Percentiles rank a stretch among this genome's conserved stretches.
phyloP scores from a whole-genome alignment of 2,797 vertebrate genomes.

The Etheostoma nigrum region DNA sequence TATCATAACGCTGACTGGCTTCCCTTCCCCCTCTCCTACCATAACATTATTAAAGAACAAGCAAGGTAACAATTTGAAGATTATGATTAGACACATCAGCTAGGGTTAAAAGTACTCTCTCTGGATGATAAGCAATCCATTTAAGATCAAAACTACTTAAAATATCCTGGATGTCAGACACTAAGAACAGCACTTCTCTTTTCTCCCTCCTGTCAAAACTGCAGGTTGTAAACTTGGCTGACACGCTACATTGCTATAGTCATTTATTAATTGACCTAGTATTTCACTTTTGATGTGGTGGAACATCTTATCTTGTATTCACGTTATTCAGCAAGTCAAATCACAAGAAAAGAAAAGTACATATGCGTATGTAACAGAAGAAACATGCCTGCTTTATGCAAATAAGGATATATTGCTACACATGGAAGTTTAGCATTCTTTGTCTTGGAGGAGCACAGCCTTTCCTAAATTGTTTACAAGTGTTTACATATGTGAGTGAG shows the following conservation, averaged over 20 bases:
- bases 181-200: neutral
- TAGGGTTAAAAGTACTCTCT: neutral
- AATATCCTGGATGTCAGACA: neutral
- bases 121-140: neutral
- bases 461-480: constrained; percentile 45
- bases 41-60: neutral
- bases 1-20: neutral
- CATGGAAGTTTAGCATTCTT: constrained; percentile 20
- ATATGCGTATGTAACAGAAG: too few species aligned
- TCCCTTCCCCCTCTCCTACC: neutral
- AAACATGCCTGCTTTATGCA: neutral
- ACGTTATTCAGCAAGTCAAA: too few species aligned
- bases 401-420: neutral
- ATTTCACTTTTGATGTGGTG: too few species aligned
- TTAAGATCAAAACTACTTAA: neutral
- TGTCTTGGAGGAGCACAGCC: constrained; percentile 3
- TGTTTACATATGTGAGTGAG: constrained; percentile 19
- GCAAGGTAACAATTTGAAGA: neutral
- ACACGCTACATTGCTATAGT: too few species aligned
- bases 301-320: too few species aligned
- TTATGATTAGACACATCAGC: neutral
- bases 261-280: too few species aligned
- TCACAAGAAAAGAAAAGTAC: too few species aligned
- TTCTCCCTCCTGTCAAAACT: neutral
- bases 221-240: neutral